phyloP scores from a whole-genome alignment of 2,888 invertebrate genomes.

The Melipona bicolor region DNA sequence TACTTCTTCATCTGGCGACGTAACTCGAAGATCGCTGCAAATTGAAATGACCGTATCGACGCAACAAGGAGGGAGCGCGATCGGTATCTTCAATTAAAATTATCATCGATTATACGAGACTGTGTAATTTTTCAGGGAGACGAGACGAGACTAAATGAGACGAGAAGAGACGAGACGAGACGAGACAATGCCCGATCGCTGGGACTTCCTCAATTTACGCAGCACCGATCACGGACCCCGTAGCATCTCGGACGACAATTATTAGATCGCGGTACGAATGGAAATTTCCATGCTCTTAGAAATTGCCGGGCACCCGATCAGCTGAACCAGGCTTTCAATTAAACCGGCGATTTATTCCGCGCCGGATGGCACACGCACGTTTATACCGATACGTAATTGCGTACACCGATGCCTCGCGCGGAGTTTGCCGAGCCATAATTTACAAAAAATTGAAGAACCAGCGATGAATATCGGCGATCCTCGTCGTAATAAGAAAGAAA shows the following conservation, averaged over 20 bases:
- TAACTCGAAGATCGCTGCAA: background rate
- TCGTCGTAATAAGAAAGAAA: background rate
- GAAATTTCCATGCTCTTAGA: slow-evolving; percentile 51
- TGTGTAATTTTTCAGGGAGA: slow-evolving; percentile 3
- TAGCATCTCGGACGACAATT: slow-evolving; percentile 39
- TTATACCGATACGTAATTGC: slow-evolving; percentile 47
- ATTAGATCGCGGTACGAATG: slow-evolving; percentile 33
- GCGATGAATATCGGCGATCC: slow-evolving; percentile 16
- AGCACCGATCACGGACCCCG: slow-evolving; percentile 11
- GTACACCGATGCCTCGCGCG: slow-evolving; percentile 16
- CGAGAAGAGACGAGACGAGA: slow-evolving; percentile 20
- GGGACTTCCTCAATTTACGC: slow-evolving; percentile 47
- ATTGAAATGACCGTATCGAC: background rate
- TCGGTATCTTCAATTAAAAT: slow-evolving; percentile 27
- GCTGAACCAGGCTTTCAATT: slow-evolving; percentile 42
- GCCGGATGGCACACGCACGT: slow-evolving; percentile 21
- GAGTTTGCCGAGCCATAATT: slow-evolving; percentile 50
- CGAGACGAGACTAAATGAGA: no score
- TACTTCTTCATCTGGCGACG: background rate
- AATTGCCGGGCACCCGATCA: slow-evolving; percentile 37
- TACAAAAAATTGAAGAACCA: slow-evolving; percentile 55
- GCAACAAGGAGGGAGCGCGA: background rate
- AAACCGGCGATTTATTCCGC: slow-evolving; percentile 43
- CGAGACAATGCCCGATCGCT: slow-evolving; percentile 40
- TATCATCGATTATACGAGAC: no score